Percentiles rank a stretch among this genome's conserved stretches.
These are phyloP conservation scores for Protonibea diacanthus DNA, from an alignment of 2,797 vertebrate species.

Conservation along the genomic window DNA sequence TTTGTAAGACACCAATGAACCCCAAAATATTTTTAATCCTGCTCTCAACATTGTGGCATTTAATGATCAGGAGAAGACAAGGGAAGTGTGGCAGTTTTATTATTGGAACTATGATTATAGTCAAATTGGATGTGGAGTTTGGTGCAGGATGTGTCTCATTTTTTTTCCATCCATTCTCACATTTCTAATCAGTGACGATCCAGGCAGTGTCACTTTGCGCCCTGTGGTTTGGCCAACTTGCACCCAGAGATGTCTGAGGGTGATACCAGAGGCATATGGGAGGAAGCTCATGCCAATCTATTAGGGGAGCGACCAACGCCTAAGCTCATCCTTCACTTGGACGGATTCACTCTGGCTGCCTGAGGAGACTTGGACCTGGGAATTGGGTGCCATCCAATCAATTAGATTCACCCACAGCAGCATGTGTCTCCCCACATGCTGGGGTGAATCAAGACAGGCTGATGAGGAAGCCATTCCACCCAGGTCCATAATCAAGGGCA, in stretches of 20 bases:
- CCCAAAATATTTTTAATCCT: conserved; percentile 8
- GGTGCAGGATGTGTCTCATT: conserved; percentile 14
- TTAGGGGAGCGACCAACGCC: conserved; percentile 71
- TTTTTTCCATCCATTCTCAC: conserved; percentile 34
- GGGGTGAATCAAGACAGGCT: conserved; percentile 80
- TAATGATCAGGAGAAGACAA: conserved; percentile 8
- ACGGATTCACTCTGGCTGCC: conserved; percentile 78
- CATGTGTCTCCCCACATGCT: conserved; percentile 82
- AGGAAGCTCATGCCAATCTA: conserved; percentile 75
- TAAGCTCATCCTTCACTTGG: conserved; percentile 81
- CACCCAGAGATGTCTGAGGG: conserved; percentile 64
- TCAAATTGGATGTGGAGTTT: conserved; percentile 31
- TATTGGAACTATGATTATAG: neutral
- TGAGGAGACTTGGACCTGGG: conserved; percentile 80
- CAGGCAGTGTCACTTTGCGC: conserved; percentile 46
- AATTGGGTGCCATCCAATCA: conserved; percentile 85
- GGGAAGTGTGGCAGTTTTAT: conserved; percentile 7
- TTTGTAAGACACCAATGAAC: conserved; percentile 51
- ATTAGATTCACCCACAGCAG: conserved; percentile 84
- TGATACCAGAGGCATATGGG: conserved; percentile 76
- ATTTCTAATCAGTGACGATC: conserved; percentile 50
- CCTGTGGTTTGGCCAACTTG: conserved; percentile 58
- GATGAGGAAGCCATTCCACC: conserved; percentile 80
- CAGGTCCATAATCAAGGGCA: conserved; percentile 83
- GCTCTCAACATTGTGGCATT: conserved; percentile 1